Percentiles rank a stretch among this genome's conserved stretches.
Evolutionary conservation across 64 coral and sea anemone species (phyloP).

Genomic region (Cladopsammia gracilis): DNA sequence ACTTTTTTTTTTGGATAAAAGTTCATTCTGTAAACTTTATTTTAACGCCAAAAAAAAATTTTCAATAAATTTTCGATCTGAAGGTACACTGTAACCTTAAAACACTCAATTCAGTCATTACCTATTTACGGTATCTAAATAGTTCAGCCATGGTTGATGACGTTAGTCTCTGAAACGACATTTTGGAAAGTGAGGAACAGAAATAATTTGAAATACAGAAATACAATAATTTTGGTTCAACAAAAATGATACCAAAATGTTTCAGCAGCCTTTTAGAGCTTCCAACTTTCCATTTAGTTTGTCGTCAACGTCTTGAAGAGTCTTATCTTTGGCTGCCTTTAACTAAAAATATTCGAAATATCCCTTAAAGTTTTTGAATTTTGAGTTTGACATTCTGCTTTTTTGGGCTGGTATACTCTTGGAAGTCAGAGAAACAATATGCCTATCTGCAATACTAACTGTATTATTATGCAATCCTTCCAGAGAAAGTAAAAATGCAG

Average conservation of each 20-base stretch:
- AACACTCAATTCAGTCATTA: not conserved
- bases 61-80: no score
- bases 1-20: no score
- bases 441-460: no score
- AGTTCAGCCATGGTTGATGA: not conserved
- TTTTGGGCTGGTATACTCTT: no score
- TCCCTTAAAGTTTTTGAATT: no score
- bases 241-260: conserved; percentile 10
- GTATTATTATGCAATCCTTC: no score
- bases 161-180: not conserved
- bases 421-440: no score
- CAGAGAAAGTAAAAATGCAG: no score
- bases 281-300: conserved; percentile 50
- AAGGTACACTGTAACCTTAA: no score
- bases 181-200: not conserved
- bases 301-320: conserved; percentile 19
- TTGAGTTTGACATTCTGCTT: no score
- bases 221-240: not conserved
- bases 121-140: not conserved
- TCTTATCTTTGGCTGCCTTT: conserved; percentile 30
- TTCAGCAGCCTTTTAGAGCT: conserved; percentile 21
- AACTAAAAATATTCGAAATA: not conserved
- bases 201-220: not conserved
- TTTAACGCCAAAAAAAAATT: no score
- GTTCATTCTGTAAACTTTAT: no score